These are phyloP conservation scores for Drosophila takahashii DNA, from an alignment of 1,140 invertebrate genomes.

Conservation along the genomic window DNA sequence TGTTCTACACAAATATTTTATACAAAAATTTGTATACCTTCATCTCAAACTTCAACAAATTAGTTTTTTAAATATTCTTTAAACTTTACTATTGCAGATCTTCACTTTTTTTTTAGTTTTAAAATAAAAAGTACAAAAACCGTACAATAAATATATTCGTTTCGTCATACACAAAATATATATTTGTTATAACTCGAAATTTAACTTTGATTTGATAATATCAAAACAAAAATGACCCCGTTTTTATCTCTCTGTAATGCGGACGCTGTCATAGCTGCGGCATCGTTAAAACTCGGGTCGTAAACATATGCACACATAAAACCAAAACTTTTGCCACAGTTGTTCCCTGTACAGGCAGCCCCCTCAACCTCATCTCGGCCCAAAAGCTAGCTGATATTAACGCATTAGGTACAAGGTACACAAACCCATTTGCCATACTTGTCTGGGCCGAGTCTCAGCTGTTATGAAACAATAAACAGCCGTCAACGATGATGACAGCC, in stretches of 20 bases:
- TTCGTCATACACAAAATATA: not conserved
- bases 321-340: constrained; percentile 57
- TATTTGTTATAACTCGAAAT: not conserved
- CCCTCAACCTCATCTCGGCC: constrained; percentile 4
- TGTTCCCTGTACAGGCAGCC: constrained; percentile 37
- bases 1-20: not conserved
- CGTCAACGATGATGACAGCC: constrained; percentile 71
- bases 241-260: constrained; percentile 31
- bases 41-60: too few relatives aligned
- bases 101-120: too few relatives aligned
- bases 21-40: too few relatives aligned
- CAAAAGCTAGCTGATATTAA: constrained; percentile 69
- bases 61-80: too few relatives aligned
- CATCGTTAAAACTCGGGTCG: constrained; percentile 76
- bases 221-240: not conserved
- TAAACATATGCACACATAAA: constrained; percentile 57
- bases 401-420: constrained; percentile 81
- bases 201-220: not conserved
- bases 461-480: constrained; percentile 80
- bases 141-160: not conserved
- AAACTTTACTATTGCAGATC: too few relatives aligned
- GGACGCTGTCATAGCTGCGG: constrained; percentile 50
- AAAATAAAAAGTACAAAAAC: too few relatives aligned
- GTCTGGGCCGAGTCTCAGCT: constrained; percentile 70
- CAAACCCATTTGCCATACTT: constrained; percentile 77